Percentiles rank a stretch among this genome's conserved stretches.
phyloP scores from a whole-genome alignment of 30 jellyfish, hydroid and myxozoan species.

The Mastigias papua region DNA sequence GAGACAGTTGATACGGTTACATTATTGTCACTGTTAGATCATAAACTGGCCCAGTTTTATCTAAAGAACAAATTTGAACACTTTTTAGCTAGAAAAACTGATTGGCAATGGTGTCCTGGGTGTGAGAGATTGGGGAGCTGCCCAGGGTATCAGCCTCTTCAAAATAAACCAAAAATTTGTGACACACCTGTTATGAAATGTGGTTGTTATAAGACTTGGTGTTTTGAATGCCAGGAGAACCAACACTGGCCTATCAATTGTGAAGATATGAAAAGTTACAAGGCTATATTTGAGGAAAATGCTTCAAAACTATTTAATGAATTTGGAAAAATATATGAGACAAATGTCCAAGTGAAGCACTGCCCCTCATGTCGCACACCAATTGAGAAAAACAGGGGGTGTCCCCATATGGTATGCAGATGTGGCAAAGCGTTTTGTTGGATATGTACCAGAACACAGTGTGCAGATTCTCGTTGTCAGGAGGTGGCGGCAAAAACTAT shows the following conservation, averaged over 20 bases:
- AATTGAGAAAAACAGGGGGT: slow-evolving; percentile 45
- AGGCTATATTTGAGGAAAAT: neutral
- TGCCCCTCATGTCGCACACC: slow-evolving; percentile 55
- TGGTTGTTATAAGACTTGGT: slow-evolving; percentile 22
- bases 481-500: neutral
- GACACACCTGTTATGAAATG: slow-evolving; percentile 42
- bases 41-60: neutral
- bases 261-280: neutral
- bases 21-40: neutral
- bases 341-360: slow-evolving; percentile 31
- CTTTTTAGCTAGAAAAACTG: neutral
- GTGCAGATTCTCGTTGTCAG: neutral
- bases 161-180: neutral
- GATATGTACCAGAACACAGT: slow-evolving; percentile 7
- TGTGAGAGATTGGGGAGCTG: slow-evolving; percentile 36
- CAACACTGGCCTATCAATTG: slow-evolving; percentile 65
- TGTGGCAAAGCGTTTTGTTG: slow-evolving; percentile 48
- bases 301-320: neutral
- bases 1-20: slow-evolving; percentile 35
- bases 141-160: neutral
- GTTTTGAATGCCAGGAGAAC: slow-evolving; percentile 40
- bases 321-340: slow-evolving; percentile 13
- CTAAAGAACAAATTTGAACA: slow-evolving; percentile 26
- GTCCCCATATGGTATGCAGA: slow-evolving; percentile 41
- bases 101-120: slow-evolving; percentile 56